Conservation (phyloP, 2,888 invertebrate genomes). For the Stenchaetothrips biformis region DNA sequence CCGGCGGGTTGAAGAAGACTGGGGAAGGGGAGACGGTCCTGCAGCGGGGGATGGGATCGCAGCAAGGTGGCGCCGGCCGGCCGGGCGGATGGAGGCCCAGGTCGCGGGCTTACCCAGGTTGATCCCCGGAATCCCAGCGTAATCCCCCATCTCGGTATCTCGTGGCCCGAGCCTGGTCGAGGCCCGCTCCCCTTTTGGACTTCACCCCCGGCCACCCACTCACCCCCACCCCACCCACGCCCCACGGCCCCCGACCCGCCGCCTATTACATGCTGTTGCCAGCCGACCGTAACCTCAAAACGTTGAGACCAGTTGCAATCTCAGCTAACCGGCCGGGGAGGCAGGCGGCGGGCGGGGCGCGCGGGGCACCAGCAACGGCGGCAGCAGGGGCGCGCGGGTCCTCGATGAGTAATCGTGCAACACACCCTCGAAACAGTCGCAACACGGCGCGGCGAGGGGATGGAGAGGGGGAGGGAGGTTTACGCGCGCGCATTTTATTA, state of each 20-base stretch:
- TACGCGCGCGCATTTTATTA: slow-evolving; percentile 29
- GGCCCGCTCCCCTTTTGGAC: background rate
- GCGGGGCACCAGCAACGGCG: background rate
- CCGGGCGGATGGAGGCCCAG: background rate
- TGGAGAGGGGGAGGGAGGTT: slow-evolving; percentile 34
- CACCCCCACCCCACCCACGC: background rate
- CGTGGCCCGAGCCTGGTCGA: background rate
- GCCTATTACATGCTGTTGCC: slow-evolving; percentile 10
- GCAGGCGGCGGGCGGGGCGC: background rate
- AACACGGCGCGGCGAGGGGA: slow-evolving; percentile 31
- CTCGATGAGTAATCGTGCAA: slow-evolving; percentile 12
- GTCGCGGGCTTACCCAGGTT: slow-evolving; percentile 1
- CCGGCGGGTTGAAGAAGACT: too few species aligned
- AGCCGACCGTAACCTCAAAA: slow-evolving; percentile 24
- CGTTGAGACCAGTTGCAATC: slow-evolving; percentile 24
- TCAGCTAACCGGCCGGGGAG: background rate
- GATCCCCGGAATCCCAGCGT: slow-evolving; percentile 2
- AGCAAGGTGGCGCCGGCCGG: background rate
- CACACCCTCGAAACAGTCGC: slow-evolving; percentile 24
- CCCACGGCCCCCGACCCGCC: background rate
- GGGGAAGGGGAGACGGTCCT: too few species aligned
- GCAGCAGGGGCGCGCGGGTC: background rate
- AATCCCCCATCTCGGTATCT: slow-evolving; percentile 21
- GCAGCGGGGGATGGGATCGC: background rate
- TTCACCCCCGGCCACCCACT: background rate